Percentiles rank a stretch among this genome's conserved stretches.
phyloP scores from a whole-genome alignment of 1,140 invertebrate species.

The Tetramorium simillimum region DNA sequence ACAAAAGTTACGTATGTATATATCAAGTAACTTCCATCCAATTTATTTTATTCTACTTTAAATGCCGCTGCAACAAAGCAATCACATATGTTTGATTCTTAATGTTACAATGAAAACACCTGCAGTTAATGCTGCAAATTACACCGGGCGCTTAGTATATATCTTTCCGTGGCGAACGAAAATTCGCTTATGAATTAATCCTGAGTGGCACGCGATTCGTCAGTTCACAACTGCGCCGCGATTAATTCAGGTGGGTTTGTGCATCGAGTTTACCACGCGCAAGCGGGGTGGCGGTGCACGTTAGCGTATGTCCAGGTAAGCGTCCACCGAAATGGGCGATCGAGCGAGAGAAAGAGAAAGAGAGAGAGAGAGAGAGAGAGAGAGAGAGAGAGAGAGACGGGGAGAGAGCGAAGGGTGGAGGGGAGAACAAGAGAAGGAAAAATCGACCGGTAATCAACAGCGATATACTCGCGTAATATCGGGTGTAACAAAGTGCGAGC shows the following conservation, averaged over 20 bases:
- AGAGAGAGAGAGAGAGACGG: neutral
- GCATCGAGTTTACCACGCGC: conserved; percentile 70
- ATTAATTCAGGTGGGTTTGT: conserved; percentile 72
- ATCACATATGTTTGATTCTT: conserved; percentile 18
- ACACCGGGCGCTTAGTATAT: conserved; percentile 48
- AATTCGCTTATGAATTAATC: conserved; percentile 69
- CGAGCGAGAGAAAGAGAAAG: conserved; percentile 30
- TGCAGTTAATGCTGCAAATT: conserved; percentile 43
- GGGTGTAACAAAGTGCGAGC: conserved; percentile 71
- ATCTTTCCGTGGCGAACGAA: conserved; percentile 54
- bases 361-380: conserved; percentile 51
- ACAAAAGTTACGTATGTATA: neutral
- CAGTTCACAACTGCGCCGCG: conserved; percentile 34
- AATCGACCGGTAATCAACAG: conserved; percentile 64
- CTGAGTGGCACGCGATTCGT: conserved; percentile 48
- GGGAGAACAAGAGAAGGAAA: conserved; percentile 53
- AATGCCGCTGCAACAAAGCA: neutral
- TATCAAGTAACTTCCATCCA: neutral
- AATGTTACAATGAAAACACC: conserved; percentile 29
- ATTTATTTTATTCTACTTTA: neutral
- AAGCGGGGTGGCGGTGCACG: conserved; percentile 43
- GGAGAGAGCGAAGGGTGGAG: neutral
- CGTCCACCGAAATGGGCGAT: conserved; percentile 50
- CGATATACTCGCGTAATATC: conserved; percentile 70
- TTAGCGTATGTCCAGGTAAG: conserved; percentile 59